Percentiles rank a stretch among this genome's conserved stretches.
phyloP scores from a whole-genome alignment of 2,113 vertebrate genomes.

The Panthera uncia region DNA sequence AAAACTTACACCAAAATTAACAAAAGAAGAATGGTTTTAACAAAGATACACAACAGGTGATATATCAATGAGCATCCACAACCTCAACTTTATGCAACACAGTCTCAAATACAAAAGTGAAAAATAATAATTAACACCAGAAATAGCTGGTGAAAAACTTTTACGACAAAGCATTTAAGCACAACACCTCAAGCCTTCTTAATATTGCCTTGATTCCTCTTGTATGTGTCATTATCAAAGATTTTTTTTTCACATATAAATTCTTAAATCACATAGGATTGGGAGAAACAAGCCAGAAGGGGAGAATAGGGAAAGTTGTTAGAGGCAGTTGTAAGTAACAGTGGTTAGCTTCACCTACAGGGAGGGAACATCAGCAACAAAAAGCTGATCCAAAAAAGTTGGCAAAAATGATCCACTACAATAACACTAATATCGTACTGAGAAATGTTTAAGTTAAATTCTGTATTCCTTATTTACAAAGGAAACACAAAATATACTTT shows the following conservation, averaged over 20 bases:
- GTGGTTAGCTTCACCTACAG: background rate
- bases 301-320: background rate
- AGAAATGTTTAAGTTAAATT: background rate
- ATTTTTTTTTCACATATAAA: background rate
- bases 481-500: background rate
- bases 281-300: background rate
- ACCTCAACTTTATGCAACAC: background rate
- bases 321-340: background rate
- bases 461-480: background rate
- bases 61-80: background rate
- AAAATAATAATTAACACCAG: background rate
- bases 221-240: background rate
- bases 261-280: background rate
- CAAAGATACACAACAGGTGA: background rate
- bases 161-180: background rate
- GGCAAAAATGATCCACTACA: background rate
- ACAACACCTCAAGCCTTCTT: background rate
- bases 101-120: background rate
- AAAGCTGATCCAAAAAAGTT: background rate
- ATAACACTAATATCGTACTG: background rate
- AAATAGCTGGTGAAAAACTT: background rate
- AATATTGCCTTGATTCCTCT: background rate
- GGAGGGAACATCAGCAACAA: background rate
- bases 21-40: background rate
- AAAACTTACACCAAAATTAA: background rate